Evolutionary conservation across 2,797 vertebrate genomes (phyloP).

Genomic region (Dendrocincla tyrannina): DNA sequence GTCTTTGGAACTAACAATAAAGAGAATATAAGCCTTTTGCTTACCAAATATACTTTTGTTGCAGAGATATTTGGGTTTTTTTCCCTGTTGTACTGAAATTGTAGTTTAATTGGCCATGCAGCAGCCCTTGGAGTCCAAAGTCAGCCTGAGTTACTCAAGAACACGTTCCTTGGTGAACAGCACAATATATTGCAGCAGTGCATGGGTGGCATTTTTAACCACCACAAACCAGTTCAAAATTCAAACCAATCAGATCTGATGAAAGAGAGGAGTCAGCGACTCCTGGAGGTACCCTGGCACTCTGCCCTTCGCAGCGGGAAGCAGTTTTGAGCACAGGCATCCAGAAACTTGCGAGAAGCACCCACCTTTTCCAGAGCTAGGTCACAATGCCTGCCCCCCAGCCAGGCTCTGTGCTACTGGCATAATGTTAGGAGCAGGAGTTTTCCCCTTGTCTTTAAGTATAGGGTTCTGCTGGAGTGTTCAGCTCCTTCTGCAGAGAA

Average conservation of each 20-base stretch:
- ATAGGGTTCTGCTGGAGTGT: not conserved
- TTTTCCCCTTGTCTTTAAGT: fast-evolving
- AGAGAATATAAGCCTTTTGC: not conserved
- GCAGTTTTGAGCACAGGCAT: not conserved
- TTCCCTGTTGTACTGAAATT: not conserved
- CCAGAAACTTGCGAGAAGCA: not conserved
- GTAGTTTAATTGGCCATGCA: not conserved
- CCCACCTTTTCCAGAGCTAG: not conserved
- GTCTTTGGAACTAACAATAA: slow-evolving; percentile 4
- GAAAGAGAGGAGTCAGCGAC: not conserved
- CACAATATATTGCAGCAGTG: not conserved
- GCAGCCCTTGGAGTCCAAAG: not conserved
- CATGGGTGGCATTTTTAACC: not conserved
- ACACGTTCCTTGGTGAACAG: not conserved
- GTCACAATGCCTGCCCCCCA: not conserved
- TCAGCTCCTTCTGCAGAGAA: not conserved
- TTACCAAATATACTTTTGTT: not conserved
- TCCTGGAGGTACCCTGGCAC: not conserved
- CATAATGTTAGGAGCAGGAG: not conserved
- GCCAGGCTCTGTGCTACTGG: not conserved
- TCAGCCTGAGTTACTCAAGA: not conserved
- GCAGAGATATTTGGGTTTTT: not conserved
- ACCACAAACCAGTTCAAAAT: not conserved
- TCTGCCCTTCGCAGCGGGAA: not conserved
- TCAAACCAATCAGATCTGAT: not conserved